These are phyloP conservation scores for Arctia plantaginis DNA, from an alignment of 2,888 invertebrate species.

Conservation along the genomic window DNA sequence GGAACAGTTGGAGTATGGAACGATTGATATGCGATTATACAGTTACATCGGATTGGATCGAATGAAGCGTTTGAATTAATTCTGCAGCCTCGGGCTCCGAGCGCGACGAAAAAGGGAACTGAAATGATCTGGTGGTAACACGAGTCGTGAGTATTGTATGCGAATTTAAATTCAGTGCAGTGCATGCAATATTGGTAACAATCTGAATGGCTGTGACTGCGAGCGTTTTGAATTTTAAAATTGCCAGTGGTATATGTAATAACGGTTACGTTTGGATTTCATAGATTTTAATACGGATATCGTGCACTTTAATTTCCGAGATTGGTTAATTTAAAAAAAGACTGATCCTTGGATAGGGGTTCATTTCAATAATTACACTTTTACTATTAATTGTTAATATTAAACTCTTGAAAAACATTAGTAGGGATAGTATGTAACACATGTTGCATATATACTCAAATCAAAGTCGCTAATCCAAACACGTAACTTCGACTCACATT, in stretches of 20 bases:
- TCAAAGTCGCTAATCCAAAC: slow-evolving; percentile 17
- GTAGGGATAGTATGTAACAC: neutral
- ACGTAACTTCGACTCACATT: slow-evolving; percentile 39
- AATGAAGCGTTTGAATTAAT: slow-evolving; percentile 63
- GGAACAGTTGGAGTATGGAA: slow-evolving; percentile 67
- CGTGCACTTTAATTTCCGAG: slow-evolving; percentile 40
- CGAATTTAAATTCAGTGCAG: slow-evolving; percentile 74
- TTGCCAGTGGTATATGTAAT: slow-evolving; percentile 54
- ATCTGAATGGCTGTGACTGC: slow-evolving; percentile 66
- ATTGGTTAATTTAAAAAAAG: slow-evolving; percentile 33
- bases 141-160: slow-evolving; percentile 56
- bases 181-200: slow-evolving; percentile 75
- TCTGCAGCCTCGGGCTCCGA: slow-evolving; percentile 67
- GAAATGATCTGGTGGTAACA: slow-evolving; percentile 55
- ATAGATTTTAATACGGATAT: slow-evolving; percentile 58
- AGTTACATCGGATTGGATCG: slow-evolving; percentile 60
- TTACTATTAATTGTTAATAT: slow-evolving; percentile 15
- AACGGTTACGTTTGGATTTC: slow-evolving; percentile 61
- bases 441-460: slow-evolving; percentile 15
- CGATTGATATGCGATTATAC: slow-evolving; percentile 70
- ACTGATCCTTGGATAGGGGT: slow-evolving; percentile 26
- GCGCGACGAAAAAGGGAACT: slow-evolving; percentile 63
- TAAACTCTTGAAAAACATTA: neutral
- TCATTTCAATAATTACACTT: slow-evolving; percentile 18
- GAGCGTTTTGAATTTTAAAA: slow-evolving; percentile 76